These are phyloP conservation scores for Xiphydria camelus DNA, from an alignment of 2,888 invertebrate species.

Conservation along the genomic window DNA sequence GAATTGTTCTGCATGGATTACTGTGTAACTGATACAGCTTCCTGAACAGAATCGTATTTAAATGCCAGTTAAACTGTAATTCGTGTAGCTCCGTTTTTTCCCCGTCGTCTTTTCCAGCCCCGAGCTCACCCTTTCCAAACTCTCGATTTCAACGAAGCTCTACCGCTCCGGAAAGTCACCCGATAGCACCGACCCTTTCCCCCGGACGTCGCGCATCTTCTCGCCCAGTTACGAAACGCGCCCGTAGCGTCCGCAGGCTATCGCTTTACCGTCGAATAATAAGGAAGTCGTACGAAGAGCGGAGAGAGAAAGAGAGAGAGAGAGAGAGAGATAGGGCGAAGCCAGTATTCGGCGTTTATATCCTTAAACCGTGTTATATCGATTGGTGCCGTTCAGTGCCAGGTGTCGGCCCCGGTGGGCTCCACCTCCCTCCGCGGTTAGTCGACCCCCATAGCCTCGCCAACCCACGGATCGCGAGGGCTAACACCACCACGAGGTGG, in stretches of 20 bases:
- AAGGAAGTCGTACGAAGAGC: constrained; percentile 24
- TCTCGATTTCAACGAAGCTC: too few relatives aligned
- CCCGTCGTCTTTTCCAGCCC: too few relatives aligned
- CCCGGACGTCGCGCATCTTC: not conserved
- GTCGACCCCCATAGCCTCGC: not conserved
- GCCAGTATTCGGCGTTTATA: constrained; percentile 16
- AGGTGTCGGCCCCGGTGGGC: constrained; percentile 33
- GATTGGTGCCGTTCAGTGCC: constrained; percentile 56
- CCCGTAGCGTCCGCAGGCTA: not conserved
- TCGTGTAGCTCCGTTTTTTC: too few relatives aligned
- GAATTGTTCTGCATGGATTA: too few relatives aligned
- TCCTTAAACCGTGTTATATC: constrained; percentile 32
- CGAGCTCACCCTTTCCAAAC: too few relatives aligned
- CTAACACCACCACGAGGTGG: constrained; percentile 1
- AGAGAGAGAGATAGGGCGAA: too few relatives aligned
- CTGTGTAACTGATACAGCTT: too few relatives aligned
- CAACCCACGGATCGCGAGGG: not conserved
- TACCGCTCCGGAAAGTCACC: not conserved
- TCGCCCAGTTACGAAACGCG: not conserved
- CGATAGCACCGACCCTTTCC: not conserved
- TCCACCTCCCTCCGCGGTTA: constrained; percentile 15
- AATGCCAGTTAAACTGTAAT: too few relatives aligned
- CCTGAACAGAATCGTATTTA: too few relatives aligned
- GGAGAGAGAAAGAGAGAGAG: too few relatives aligned
- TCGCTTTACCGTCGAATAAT: not conserved